Evolutionary conservation across 2,113 vertebrate species (phyloP).

Genomic region (Catharus fuscescens): DNA sequence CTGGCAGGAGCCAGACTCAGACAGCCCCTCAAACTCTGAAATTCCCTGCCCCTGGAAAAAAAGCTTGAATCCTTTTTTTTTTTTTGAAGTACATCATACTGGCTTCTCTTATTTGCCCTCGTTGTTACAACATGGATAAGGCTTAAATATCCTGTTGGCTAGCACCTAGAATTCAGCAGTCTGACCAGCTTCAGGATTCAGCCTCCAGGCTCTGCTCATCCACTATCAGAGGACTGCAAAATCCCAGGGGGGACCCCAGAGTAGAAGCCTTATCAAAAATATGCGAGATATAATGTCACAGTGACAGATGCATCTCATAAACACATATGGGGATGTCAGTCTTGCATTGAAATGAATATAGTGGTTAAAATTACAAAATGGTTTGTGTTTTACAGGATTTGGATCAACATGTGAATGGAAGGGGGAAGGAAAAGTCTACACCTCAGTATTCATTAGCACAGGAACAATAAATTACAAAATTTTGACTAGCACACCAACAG

Average conservation of each 20-base stretch:
- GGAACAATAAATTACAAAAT: conserved; percentile 13
- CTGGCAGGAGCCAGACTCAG: neutral
- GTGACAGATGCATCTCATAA: neutral
- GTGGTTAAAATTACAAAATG: neutral
- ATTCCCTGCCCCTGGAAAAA: neutral
- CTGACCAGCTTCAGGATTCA: neutral
- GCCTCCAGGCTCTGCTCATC: neutral
- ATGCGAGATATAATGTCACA: accelerated
- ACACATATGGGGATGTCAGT: neutral
- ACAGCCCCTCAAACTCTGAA: neutral
- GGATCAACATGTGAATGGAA: neutral
- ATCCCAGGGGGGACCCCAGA: neutral
- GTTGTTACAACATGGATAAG: neutral
- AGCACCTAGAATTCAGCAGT: neutral
- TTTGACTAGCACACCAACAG: conserved; percentile 39
- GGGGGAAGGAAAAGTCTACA: neutral
- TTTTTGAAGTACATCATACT: neutral
- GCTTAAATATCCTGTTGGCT: neutral
- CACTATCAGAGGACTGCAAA: neutral
- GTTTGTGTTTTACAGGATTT: neutral
- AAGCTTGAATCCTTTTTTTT: neutral
- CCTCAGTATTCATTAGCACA: neutral
- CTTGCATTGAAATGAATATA: neutral
- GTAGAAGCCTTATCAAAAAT: neutral
- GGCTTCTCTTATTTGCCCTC: neutral